A percentile compares a stretch with the other conserved stretches of the same genome.
These are phyloP conservation scores for Drosophila equinoxialis DNA, from an alignment of 1,140 invertebrate genomes.

Conservation along the genomic window DNA sequence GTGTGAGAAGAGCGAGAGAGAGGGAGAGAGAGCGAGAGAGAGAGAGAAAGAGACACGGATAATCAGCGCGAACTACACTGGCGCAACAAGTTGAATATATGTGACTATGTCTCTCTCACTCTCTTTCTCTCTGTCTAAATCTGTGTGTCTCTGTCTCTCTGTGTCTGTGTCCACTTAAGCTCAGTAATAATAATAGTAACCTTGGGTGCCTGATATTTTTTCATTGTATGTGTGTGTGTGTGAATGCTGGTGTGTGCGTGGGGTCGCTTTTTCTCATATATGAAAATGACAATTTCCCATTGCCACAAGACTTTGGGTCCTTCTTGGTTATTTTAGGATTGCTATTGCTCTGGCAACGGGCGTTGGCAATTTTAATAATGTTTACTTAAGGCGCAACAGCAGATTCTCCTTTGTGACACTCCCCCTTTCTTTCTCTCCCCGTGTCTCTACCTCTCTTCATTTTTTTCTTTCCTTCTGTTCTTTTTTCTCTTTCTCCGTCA, in stretches of 20 bases:
- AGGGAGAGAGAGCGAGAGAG: background rate
- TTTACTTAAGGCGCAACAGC: slow-evolving; percentile 73
- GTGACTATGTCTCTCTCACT: slow-evolving; percentile 1
- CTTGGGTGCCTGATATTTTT: slow-evolving; percentile 67
- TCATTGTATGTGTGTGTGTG: slow-evolving; percentile 35
- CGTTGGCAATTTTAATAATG: slow-evolving; percentile 80
- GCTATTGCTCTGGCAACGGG: slow-evolving; percentile 56
- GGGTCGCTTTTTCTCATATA: slow-evolving; percentile 41
- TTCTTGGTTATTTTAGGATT: slow-evolving; percentile 74
- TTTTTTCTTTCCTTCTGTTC: slow-evolving; percentile 6
- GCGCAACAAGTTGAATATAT: slow-evolving; percentile 22
- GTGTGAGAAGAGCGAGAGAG: slow-evolving; percentile 33
- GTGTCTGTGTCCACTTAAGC: slow-evolving; percentile 68
- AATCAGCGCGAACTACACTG: slow-evolving; percentile 48
- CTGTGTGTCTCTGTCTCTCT: slow-evolving; percentile 9
- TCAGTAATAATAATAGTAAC: slow-evolving; percentile 75
- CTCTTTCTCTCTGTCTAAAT: background rate
- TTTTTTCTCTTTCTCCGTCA: background rate
- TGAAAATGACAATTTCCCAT: slow-evolving; percentile 76
- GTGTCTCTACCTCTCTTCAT: background rate
- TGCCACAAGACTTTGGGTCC: slow-evolving; percentile 57
- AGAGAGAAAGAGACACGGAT: slow-evolving; percentile 32
- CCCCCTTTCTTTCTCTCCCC: background rate
- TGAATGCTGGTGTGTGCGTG: slow-evolving; percentile 4
- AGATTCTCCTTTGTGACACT: slow-evolving; percentile 23